These are phyloP conservation scores for Nixonia krombeini DNA, from an alignment of 1,140 invertebrate genomes.

Conservation along the genomic window DNA sequence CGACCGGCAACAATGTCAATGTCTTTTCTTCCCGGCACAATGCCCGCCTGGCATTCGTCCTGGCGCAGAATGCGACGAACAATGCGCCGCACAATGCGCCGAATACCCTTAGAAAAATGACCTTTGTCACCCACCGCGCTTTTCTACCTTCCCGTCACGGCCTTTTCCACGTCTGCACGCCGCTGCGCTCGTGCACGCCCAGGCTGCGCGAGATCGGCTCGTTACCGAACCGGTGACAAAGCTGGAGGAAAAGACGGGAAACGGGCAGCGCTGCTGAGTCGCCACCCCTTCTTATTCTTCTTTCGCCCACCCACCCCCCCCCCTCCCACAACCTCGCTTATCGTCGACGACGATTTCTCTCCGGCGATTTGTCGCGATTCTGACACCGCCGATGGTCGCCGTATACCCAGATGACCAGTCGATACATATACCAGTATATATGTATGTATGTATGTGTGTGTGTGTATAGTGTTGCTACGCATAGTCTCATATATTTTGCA, in stretches of 20 bases:
- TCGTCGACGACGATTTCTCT: no score
- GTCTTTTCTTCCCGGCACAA: conserved; percentile 55
- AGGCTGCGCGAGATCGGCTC: conserved; percentile 35
- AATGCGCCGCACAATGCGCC: conserved; percentile 50
- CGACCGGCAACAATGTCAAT: conserved; percentile 54
- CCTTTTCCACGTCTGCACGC: conserved; percentile 41
- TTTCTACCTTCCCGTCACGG: conserved; percentile 46
- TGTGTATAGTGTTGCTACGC: no score
- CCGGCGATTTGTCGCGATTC: no score
- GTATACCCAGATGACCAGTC: no score
- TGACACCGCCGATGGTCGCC: no score
- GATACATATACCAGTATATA: no score
- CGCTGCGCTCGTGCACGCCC: conserved; percentile 38
- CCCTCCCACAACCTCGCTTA: no score
- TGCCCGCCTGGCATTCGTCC: conserved; percentile 49
- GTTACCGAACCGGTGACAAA: conserved; percentile 43
- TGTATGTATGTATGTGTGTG: no score
- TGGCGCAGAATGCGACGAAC: conserved; percentile 48
- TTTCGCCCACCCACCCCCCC: no score
- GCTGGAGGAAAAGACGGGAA: conserved; percentile 25
- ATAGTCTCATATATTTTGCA: no score
- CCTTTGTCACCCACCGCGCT: conserved; percentile 53
- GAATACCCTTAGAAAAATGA: conserved; percentile 53
- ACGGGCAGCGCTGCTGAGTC: no score
- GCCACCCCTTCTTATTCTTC: no score